Conservation (phyloP, 1,140 invertebrate species). For the Whitmania pigra region DNA sequence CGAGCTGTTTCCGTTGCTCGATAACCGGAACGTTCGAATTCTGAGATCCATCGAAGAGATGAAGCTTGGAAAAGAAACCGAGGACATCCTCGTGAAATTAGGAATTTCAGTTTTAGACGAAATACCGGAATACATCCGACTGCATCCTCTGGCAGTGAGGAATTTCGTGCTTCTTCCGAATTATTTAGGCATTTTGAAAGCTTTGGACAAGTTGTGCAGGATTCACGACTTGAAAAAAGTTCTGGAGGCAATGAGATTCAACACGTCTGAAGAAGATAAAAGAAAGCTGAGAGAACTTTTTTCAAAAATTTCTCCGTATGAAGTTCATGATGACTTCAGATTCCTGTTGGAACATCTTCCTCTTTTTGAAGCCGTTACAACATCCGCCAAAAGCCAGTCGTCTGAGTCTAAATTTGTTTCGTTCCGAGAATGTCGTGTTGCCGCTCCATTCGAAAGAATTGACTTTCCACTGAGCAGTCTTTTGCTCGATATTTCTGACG, state of each 20-base stretch:
- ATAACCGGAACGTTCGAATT: slow-evolving; percentile 2
- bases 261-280: slow-evolving; percentile 17
- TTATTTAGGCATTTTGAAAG: slow-evolving; percentile 24
- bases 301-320: slow-evolving; percentile 21
- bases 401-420: slow-evolving; percentile 14
- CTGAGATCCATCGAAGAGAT: slow-evolving; percentile 13
- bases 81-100: slow-evolving; percentile 17
- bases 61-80: slow-evolving; percentile 3
- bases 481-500: slow-evolving; percentile 20
- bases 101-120: slow-evolving; percentile 22
- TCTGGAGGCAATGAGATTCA: background rate
- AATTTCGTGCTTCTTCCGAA: slow-evolving; percentile 22
- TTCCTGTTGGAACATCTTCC: slow-evolving; percentile 19
- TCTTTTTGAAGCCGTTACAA: slow-evolving; percentile 20
- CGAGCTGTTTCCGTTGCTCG: background rate
- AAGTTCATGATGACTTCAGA: slow-evolving; percentile 15
- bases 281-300: slow-evolving; percentile 18
- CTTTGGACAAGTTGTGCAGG: slow-evolving; percentile 5
- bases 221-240: background rate
- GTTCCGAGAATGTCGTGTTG: slow-evolving; percentile 14
- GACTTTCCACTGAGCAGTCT: slow-evolving; percentile 16
- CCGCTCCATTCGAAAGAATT: slow-evolving; percentile 21
- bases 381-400: background rate
- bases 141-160: slow-evolving; percentile 15
- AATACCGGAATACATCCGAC: slow-evolving; percentile 19